phyloP scores from a whole-genome alignment of 1,140 invertebrate genomes.

The Meteorus sp. region DNA sequence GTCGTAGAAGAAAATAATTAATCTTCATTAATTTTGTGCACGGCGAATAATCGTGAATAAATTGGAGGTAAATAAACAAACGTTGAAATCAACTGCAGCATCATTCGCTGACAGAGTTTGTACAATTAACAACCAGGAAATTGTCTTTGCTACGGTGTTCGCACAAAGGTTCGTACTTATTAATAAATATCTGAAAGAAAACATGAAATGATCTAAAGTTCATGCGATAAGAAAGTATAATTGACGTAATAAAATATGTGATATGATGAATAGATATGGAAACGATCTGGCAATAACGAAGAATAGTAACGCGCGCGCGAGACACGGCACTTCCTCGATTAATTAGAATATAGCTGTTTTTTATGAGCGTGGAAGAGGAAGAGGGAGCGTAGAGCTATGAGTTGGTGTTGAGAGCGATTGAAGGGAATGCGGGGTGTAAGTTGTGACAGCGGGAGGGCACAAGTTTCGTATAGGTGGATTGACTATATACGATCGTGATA shows the following conservation, averaged over 20 bases:
- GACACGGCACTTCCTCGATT: slow-evolving; percentile 45
- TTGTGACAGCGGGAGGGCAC: slow-evolving; percentile 20
- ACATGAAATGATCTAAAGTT: too few relatives aligned
- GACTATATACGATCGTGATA: slow-evolving; percentile 42
- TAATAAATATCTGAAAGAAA: too few relatives aligned
- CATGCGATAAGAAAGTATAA: neutral
- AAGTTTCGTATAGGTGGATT: slow-evolving; percentile 25
- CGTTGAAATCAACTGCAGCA: too few relatives aligned
- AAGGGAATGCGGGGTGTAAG: slow-evolving; percentile 34
- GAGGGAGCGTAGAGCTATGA: slow-evolving; percentile 48
- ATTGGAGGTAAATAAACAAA: too few relatives aligned
- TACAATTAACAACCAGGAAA: too few relatives aligned
- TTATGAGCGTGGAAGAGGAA: slow-evolving; percentile 61
- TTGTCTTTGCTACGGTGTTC: too few relatives aligned
- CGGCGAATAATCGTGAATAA: too few relatives aligned
- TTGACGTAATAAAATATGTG: slow-evolving; percentile 1
- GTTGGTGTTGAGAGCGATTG: slow-evolving; percentile 29
- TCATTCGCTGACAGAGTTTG: too few relatives aligned
- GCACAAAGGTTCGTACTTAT: too few relatives aligned
- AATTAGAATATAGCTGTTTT: slow-evolving; percentile 62
- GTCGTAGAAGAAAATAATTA: too few relatives aligned
- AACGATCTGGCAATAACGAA: slow-evolving; percentile 10
- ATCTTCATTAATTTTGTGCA: too few relatives aligned
- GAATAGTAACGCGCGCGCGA: slow-evolving; percentile 9
- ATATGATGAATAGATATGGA: slow-evolving; percentile 14